These are phyloP conservation scores for Pissodes strobi DNA, from an alignment of 1,140 invertebrate species.

Conservation along the genomic window DNA sequence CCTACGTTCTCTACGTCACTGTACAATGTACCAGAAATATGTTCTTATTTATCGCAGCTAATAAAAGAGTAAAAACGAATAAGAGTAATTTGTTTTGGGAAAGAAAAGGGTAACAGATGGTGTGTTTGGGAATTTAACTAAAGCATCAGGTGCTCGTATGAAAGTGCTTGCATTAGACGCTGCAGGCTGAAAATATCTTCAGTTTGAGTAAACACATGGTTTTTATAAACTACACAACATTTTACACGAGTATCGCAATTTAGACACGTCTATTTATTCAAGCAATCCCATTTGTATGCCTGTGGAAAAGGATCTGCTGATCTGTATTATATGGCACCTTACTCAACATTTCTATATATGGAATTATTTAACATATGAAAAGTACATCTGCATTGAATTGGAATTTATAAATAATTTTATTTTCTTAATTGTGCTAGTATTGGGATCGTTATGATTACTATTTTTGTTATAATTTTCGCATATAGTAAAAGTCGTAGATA, in stretches of 20 bases:
- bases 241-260: slow-evolving; percentile 1
- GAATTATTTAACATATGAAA: too few species aligned
- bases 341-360: too few species aligned
- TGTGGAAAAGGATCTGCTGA: too few species aligned
- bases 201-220: slow-evolving; percentile 7
- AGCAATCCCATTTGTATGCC: not conserved
- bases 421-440: too few species aligned
- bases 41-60: slow-evolving; percentile 2
- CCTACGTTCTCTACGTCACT: too few species aligned
- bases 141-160: slow-evolving; percentile 10
- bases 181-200: not conserved
- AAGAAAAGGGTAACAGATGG: slow-evolving; percentile 11
- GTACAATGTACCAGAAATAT: not conserved
- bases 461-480: too few species aligned
- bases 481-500: too few species aligned
- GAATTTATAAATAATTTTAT: too few species aligned
- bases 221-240: not conserved
- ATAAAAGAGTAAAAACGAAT: slow-evolving; percentile 8
- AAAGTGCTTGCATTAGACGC: not conserved
- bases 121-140: slow-evolving; percentile 2
- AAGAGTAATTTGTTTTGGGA: slow-evolving; percentile 6
- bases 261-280: not conserved
- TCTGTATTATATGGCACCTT: too few species aligned
- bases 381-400: too few species aligned
- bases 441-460: too few species aligned